A percentile compares a stretch with the other conserved stretches of the same genome.
These are phyloP conservation scores for Lepidocolaptes lacrymiger DNA, from an alignment of 2,797 vertebrate genomes.

Conservation along the genomic window DNA sequence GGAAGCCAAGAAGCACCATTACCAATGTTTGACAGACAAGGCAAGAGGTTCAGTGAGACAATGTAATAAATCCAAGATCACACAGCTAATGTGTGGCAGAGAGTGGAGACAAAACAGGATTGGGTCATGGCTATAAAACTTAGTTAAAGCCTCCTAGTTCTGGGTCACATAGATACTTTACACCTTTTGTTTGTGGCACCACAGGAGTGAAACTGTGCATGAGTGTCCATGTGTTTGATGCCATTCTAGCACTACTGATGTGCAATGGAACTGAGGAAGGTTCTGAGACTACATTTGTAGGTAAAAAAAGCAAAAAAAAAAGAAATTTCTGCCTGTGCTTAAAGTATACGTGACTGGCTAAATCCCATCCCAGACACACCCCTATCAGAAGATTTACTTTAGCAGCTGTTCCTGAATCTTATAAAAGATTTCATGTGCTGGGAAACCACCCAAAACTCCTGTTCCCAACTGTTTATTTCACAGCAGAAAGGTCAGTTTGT, in stretches of 20 bases:
- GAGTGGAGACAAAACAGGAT: neutral
- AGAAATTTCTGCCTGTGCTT: neutral
- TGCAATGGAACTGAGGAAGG: accelerated
- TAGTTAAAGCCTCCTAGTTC: neutral
- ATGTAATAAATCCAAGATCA: neutral
- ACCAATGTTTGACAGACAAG: neutral
- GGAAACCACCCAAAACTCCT: neutral
- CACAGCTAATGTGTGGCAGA: neutral
- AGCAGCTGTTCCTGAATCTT: constrained; percentile 18
- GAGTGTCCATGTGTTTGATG: neutral
- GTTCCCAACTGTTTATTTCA: neutral
- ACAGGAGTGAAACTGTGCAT: accelerated
- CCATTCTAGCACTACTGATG: neutral
- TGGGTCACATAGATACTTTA: neutral
- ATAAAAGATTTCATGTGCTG: neutral
- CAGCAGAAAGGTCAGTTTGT: neutral
- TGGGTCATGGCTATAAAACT: neutral
- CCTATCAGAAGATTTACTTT: constrained; percentile 18
- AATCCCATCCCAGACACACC: constrained; percentile 32
- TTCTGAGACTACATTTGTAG: neutral
- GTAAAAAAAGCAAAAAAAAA: constrained; percentile 29
- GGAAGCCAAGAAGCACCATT: neutral
- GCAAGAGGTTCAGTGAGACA: neutral
- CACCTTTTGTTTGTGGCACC: neutral
- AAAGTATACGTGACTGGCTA: constrained; percentile 6